Evolutionary conservation across 2,888 invertebrate genomes (phyloP).

Genomic region (Noctua fimbriata): DNA sequence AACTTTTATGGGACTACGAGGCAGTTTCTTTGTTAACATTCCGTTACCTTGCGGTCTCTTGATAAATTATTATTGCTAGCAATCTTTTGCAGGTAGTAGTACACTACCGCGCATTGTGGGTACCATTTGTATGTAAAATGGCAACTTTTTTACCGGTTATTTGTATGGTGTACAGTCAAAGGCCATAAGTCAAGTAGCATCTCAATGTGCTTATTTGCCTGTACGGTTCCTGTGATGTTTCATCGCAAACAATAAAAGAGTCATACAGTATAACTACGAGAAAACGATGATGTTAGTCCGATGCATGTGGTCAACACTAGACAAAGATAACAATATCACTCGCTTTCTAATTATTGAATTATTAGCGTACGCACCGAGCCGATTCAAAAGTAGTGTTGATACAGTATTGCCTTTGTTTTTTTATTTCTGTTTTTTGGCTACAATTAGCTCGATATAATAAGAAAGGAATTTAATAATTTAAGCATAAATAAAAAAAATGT

Average conservation of each 20-base stretch:
- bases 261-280: background rate
- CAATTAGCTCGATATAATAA: too few species aligned
- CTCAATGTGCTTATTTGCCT: background rate
- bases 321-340: background rate
- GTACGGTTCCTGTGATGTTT: background rate
- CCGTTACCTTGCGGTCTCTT: conserved; percentile 13
- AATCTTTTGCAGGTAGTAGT: conserved; percentile 23
- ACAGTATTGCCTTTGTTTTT: too few species aligned
- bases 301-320: background rate
- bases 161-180: background rate
- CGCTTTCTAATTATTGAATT: too few species aligned
- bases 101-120: background rate
- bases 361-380: too few species aligned
- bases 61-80: conserved; percentile 33
- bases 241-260: background rate
- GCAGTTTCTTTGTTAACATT: conserved; percentile 31
- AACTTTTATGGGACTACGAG: conserved; percentile 17
- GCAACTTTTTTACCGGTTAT: background rate
- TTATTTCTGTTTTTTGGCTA: too few species aligned
- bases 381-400: too few species aligned
- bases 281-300: background rate
- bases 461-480: too few species aligned
- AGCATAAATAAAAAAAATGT: too few species aligned
- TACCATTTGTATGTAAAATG: background rate
- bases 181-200: background rate